Conservation (phyloP, 1,140 invertebrate species). For the Hylaeus volcanicus region DNA sequence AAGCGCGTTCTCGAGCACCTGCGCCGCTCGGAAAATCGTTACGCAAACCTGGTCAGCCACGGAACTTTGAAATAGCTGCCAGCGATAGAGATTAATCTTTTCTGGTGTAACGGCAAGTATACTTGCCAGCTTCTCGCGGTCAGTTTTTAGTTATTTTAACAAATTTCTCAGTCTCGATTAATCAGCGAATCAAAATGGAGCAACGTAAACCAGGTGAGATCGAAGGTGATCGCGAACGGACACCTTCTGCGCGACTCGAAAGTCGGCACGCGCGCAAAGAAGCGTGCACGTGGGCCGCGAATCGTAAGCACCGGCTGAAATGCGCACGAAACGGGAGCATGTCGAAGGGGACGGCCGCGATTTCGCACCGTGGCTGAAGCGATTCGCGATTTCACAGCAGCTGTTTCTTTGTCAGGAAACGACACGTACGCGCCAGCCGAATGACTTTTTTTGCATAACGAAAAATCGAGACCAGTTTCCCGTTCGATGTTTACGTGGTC, state of each 20-base stretch:
- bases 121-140: too few relatives aligned
- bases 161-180: too few relatives aligned
- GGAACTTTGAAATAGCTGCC: too few relatives aligned
- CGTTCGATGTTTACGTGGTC: constrained; percentile 1
- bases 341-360: constrained; percentile 54
- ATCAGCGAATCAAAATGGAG: too few relatives aligned
- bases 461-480: constrained; percentile 60
- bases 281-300: constrained; percentile 13
- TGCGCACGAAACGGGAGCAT: constrained; percentile 44
- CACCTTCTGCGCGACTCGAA: too few relatives aligned
- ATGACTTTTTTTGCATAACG: constrained; percentile 66
- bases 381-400: constrained; percentile 67
- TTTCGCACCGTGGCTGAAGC: constrained; percentile 63
- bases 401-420: constrained; percentile 61
- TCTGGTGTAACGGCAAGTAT: too few relatives aligned
- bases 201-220: too few relatives aligned
- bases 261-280: neutral
- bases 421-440: constrained; percentile 47
- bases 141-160: too few relatives aligned
- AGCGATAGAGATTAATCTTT: too few relatives aligned
- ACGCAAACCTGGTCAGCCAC: neutral
- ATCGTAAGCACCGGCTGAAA: constrained; percentile 38
- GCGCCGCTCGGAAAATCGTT: constrained; percentile 4
- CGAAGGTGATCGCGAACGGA: too few relatives aligned
- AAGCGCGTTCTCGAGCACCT: constrained; percentile 1